Conservation (phyloP, 2,797 vertebrate genomes). For the Pteropus rufus region DNA sequence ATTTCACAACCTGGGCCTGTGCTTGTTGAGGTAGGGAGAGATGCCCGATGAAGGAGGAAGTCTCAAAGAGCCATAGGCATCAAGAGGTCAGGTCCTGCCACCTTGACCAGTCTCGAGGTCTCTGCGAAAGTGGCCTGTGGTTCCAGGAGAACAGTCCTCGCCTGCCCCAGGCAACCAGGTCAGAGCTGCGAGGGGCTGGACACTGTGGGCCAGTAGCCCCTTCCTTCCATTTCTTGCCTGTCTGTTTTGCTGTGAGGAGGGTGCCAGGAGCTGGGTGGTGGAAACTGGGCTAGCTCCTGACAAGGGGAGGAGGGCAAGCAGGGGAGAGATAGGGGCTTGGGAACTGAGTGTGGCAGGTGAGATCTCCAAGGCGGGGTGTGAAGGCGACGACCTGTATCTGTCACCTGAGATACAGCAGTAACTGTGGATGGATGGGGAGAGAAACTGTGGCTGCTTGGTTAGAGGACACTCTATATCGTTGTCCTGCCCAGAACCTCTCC, state of each 20-base stretch:
- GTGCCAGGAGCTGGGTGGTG: not conserved
- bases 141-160: not conserved
- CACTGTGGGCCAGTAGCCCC: not conserved
- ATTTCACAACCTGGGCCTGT: not conserved
- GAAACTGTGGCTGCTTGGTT: not conserved
- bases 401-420: constrained; percentile 48
- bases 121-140: not conserved
- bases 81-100: not conserved
- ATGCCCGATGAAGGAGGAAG: not conserved
- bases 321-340: not conserved
- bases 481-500: not conserved
- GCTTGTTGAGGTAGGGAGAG: not conserved
- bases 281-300: constrained; percentile 50
- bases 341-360: constrained; percentile 64
- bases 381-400: constrained; percentile 60
- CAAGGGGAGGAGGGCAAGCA: not conserved
- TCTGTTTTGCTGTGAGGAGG: not conserved
- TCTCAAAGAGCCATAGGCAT: not conserved
- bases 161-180: too few species aligned
- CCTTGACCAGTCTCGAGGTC: not conserved
- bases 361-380: constrained; percentile 43
- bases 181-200: not conserved
- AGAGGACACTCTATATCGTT: not conserved
- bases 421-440: not conserved
- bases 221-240: not conserved